phyloP scores from a whole-genome alignment of 2,888 invertebrate species.

The Ennomos fuscantarius region DNA sequence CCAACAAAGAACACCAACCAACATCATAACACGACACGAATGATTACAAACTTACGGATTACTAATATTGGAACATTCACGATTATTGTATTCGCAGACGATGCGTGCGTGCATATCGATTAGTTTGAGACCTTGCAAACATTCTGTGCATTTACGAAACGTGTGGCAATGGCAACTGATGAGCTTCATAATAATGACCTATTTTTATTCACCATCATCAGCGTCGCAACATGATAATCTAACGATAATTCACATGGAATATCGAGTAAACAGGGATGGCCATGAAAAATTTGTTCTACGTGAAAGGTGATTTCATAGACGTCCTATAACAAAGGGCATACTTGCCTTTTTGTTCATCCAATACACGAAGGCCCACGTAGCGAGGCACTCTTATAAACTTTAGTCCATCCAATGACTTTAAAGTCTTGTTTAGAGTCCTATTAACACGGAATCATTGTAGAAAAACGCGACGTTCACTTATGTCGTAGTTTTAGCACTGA shows the following conservation, averaged over 20 bases:
- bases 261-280: constrained; percentile 63
- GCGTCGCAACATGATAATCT: constrained; percentile 11
- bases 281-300: constrained; percentile 54
- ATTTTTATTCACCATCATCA: neutral
- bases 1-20: constrained; percentile 71
- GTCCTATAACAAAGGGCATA: constrained; percentile 70
- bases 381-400: constrained; percentile 68
- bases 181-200: constrained; percentile 1
- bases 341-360: constrained; percentile 84
- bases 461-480: constrained; percentile 70
- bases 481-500: constrained; percentile 73
- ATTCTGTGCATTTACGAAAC: constrained; percentile 3
- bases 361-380: constrained; percentile 73
- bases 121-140: constrained; percentile 17
- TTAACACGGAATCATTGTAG: constrained; percentile 71
- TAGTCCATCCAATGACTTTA: constrained; percentile 54
- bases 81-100: constrained; percentile 11
- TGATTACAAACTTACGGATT: constrained; percentile 37
- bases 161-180: constrained; percentile 7
- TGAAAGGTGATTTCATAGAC: constrained; percentile 56
- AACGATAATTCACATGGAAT: constrained; percentile 25
- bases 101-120: constrained; percentile 21
- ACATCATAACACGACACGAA: constrained; percentile 44
- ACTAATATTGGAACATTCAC: constrained; percentile 26
- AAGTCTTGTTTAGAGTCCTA: constrained; percentile 53